Evolutionary conservation across 1,140 invertebrate genomes (phyloP).

Genomic region (Drosophila paulistorum): DNA sequence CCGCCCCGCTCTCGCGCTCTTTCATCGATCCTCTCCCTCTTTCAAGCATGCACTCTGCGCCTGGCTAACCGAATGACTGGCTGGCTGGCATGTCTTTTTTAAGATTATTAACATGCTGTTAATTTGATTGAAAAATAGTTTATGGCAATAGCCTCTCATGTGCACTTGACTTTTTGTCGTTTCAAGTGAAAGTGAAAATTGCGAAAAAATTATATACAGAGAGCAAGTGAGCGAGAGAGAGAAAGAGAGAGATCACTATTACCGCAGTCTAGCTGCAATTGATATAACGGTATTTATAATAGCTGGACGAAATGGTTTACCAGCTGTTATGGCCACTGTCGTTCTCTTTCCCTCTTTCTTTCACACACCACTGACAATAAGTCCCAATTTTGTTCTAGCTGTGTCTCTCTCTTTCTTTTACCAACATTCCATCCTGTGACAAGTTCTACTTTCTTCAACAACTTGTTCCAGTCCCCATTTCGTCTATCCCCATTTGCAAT

Average conservation of each 20-base stretch:
- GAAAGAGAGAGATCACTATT: slow-evolving; percentile 56
- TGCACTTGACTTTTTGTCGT: slow-evolving; percentile 16
- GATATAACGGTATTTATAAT: slow-evolving; percentile 34
- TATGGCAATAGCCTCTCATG: slow-evolving; percentile 51
- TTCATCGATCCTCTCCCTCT: not conserved
- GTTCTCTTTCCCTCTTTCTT: slow-evolving; percentile 4
- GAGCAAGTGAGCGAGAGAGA: not conserved
- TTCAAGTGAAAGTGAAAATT: slow-evolving; percentile 78
- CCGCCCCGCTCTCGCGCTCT: slow-evolving; percentile 10
- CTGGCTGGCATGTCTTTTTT: slow-evolving; percentile 49
- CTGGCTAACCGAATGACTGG: slow-evolving; percentile 36
- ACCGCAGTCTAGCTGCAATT: slow-evolving; percentile 37
- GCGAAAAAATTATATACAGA: slow-evolving; percentile 67
- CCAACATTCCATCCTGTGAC: slow-evolving; percentile 48
- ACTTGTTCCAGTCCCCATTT: slow-evolving; percentile 55
- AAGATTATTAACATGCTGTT: slow-evolving; percentile 75
- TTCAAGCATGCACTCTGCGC: slow-evolving; percentile 23
- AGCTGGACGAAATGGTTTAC: slow-evolving; percentile 34
- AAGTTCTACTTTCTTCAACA: slow-evolving; percentile 71
- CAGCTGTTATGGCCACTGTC: slow-evolving; percentile 48
- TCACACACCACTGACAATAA: no score
- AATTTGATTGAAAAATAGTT: slow-evolving; percentile 79
- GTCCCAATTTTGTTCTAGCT: slow-evolving; percentile 18
- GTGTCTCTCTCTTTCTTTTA: not conserved
- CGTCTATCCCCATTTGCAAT: slow-evolving; percentile 50